phyloP scores from a whole-genome alignment of 2,888 invertebrate genomes.

The Chydorus sphaericus region DNA sequence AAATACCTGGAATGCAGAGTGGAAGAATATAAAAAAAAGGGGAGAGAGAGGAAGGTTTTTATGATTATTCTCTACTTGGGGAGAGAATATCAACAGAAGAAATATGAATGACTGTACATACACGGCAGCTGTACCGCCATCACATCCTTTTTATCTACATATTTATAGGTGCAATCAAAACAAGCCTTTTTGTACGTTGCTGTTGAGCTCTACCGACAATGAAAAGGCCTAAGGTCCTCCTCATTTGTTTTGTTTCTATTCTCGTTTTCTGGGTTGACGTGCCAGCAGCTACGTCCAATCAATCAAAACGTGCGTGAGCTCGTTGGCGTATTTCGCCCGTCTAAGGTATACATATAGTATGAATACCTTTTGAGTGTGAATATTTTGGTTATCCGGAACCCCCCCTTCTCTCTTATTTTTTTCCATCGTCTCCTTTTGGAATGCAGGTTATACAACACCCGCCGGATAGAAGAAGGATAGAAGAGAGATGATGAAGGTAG shows the following conservation, averaged over 20 bases:
- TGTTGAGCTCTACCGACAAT: background rate
- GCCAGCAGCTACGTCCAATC: too few species aligned
- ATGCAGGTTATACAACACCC: too few species aligned
- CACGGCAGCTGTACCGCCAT: too few species aligned
- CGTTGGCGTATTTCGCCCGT: background rate
- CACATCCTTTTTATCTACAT: background rate
- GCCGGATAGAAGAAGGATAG: background rate
- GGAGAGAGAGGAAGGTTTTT: background rate
- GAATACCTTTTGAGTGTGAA: too few species aligned
- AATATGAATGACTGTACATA: too few species aligned
- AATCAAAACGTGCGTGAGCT: constrained; percentile 1
- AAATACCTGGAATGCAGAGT: background rate
- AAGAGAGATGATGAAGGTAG: background rate
- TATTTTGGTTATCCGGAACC: too few species aligned
- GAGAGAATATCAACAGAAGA: too few species aligned
- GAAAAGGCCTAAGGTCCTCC: too few species aligned
- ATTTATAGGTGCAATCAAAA: constrained; percentile 4
- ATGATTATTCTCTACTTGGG: too few species aligned
- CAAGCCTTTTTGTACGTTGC: background rate
- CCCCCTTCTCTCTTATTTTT: too few species aligned
- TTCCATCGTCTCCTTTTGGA: too few species aligned
- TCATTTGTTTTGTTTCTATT: background rate
- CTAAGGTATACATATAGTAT: background rate
- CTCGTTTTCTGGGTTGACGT: background rate
- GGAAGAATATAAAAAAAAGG: background rate